phyloP scores from a whole-genome alignment of 2,113 vertebrate genomes.

The Aix galericulata region DNA sequence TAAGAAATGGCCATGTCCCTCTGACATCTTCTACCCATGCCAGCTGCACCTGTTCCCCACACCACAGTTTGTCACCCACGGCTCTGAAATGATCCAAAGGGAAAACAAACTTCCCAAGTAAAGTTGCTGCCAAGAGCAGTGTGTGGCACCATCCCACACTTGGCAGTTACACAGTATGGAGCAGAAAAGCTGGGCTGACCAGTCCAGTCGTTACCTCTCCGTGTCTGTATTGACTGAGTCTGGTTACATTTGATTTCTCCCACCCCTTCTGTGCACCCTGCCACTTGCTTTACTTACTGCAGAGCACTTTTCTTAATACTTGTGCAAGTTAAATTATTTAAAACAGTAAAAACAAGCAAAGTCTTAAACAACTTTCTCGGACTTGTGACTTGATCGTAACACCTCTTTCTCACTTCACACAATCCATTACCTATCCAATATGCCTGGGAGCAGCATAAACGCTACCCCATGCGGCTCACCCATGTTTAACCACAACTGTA shows the following conservation, averaged over 20 bases:
- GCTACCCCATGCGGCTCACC: background rate
- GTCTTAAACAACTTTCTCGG: background rate
- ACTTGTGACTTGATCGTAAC: background rate
- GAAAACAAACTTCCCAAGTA: constrained; percentile 7
- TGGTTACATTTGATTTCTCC: background rate
- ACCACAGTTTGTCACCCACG: background rate
- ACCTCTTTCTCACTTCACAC: background rate
- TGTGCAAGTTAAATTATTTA: background rate
- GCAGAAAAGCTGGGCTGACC: background rate
- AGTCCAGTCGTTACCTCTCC: background rate
- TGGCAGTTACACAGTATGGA: background rate
- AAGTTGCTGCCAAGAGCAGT: background rate
- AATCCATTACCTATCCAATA: background rate
- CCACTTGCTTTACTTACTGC: background rate
- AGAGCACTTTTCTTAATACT: background rate
- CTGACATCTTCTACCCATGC: background rate
- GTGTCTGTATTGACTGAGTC: background rate
- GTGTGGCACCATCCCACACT: background rate
- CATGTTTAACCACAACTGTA: background rate
- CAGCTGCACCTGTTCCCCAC: background rate
- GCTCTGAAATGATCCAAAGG: background rate
- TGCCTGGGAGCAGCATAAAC: background rate
- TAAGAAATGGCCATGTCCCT: fast-evolving
- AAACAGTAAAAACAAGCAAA: background rate
- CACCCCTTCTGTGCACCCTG: background rate